A percentile compares a stretch with the other conserved stretches of the same genome.
phyloP scores from a whole-genome alignment of 2,888 invertebrate genomes.

The Metopia argyrocephala region DNA sequence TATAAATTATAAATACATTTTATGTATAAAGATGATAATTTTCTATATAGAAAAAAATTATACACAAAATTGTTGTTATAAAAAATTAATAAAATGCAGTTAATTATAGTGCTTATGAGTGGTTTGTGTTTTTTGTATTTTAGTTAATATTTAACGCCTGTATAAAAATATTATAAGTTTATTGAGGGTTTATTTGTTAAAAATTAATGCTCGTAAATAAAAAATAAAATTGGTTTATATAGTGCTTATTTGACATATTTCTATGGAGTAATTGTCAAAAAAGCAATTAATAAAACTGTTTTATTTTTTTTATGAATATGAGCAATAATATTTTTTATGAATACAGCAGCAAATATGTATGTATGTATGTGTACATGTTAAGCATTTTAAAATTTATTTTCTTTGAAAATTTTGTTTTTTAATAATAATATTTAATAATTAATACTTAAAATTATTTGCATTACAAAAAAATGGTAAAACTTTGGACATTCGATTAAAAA shows the following conservation, averaged over 20 bases:
- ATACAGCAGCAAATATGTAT: too few relatives aligned
- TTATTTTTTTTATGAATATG: too few relatives aligned
- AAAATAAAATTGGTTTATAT: too few relatives aligned
- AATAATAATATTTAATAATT: constrained; percentile 7
- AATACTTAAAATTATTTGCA: constrained; percentile 42
- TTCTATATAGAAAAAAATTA: constrained; percentile 7
- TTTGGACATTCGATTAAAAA: constrained; percentile 1
- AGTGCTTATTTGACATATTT: too few relatives aligned
- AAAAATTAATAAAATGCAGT: not conserved
- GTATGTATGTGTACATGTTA: not conserved
- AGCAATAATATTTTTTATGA: too few relatives aligned
- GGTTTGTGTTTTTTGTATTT: not conserved
- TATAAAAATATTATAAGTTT: too few relatives aligned
- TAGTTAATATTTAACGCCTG: not conserved
- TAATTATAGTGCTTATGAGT: not conserved
- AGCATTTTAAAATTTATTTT: not conserved
- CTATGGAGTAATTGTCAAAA: too few relatives aligned
- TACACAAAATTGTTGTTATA: constrained; percentile 7
- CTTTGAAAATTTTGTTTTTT: not conserved
- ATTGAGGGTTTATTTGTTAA: too few relatives aligned
- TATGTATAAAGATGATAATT: not conserved
- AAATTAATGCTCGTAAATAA: too few relatives aligned
- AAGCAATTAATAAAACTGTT: too few relatives aligned
- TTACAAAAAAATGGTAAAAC: not conserved
- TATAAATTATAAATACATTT: too few relatives aligned